These are phyloP conservation scores for Gasteruption jaculator DNA, from an alignment of 2,888 invertebrate genomes.

Conservation along the genomic window DNA sequence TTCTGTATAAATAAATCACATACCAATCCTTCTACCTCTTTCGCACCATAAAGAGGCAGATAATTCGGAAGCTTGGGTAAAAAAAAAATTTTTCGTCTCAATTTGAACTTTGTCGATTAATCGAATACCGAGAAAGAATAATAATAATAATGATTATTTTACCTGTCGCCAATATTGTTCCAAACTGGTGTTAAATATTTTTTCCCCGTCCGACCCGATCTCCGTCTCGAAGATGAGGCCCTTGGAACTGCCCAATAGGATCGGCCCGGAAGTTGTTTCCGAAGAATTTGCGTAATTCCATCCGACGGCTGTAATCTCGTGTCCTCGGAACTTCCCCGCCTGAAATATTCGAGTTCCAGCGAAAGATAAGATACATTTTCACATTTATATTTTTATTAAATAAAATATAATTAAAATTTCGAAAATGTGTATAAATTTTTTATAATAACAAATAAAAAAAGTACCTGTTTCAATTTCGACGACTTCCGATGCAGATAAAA, in stretches of 20 bases:
- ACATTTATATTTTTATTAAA: too few relatives aligned
- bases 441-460: conserved; percentile 1
- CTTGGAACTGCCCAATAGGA: conserved; percentile 84
- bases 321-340: conserved; percentile 64
- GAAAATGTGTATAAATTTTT: background rate
- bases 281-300: conserved; percentile 78
- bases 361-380: too few relatives aligned
- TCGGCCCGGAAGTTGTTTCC: conserved; percentile 71
- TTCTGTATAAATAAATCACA: conserved; percentile 34
- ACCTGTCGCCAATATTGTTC: conserved; percentile 87
- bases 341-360: too few relatives aligned
- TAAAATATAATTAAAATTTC: background rate
- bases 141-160: conserved; percentile 27
- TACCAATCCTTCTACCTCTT: conserved; percentile 74
- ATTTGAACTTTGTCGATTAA: too few relatives aligned
- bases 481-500: conserved; percentile 76
- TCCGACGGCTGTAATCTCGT: conserved; percentile 85
- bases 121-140: too few relatives aligned
- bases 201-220: conserved; percentile 75
- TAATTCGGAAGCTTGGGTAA: conserved; percentile 68
- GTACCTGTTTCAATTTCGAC: conserved; percentile 65
- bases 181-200: conserved; percentile 69
- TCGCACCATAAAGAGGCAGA: conserved; percentile 68
- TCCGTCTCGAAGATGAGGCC: conserved; percentile 90
- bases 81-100: conserved; percentile 14